Percentiles rank a stretch among this genome's conserved stretches.
Evolutionary conservation across 2,888 invertebrate genomes (phyloP).

Genomic region (Argyra leucocephala): DNA sequence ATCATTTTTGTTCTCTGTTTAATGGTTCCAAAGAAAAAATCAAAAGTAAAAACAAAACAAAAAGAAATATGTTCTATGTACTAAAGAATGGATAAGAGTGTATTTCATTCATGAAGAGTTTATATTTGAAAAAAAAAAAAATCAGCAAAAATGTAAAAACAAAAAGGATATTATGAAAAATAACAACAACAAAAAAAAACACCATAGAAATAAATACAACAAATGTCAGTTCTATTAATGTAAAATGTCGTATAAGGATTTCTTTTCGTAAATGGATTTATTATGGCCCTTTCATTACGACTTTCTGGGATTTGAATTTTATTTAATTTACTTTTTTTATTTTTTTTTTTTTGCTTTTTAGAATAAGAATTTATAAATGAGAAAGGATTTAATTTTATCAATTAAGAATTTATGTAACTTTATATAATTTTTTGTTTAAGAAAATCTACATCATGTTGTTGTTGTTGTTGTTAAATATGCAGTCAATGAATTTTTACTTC

Average conservation of each 20-base stretch:
- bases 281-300: not conserved
- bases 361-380: not conserved
- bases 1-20: constrained; percentile 1
- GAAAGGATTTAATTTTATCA: not conserved
- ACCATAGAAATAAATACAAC: not conserved
- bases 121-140: not conserved
- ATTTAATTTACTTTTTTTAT: not conserved
- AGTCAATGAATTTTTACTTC: too few relatives aligned
- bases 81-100: not conserved
- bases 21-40: not conserved
- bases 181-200: not conserved
- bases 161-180: too few relatives aligned
- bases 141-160: too few relatives aligned
- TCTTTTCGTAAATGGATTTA: constrained; percentile 6
- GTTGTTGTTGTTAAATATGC: too few relatives aligned
- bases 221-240: constrained; percentile 6
- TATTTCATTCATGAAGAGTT: not conserved
- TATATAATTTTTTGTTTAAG: too few relatives aligned
- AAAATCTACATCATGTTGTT: too few relatives aligned
- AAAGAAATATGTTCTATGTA: not conserved
- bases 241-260: not conserved
- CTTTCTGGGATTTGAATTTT: not conserved
- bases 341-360: not conserved
- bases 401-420: not conserved
- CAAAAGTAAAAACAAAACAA: not conserved